Evolutionary conservation across 2,113 vertebrate species (phyloP).

Genomic region (Pachyramphus minor): DNA sequence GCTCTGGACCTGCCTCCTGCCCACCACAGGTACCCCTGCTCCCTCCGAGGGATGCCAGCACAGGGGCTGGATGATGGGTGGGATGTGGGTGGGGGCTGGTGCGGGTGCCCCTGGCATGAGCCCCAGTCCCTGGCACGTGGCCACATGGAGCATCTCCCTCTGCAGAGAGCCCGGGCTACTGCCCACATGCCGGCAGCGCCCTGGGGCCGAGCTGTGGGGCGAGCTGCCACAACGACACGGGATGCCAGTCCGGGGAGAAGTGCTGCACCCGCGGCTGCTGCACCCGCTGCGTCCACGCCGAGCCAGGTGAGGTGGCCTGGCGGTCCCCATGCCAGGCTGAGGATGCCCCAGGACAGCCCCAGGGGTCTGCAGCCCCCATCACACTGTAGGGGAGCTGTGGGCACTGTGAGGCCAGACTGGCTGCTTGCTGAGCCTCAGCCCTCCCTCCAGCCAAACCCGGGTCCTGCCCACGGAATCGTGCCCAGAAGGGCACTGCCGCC

Average conservation of each 20-base stretch:
- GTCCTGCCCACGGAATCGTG: background rate
- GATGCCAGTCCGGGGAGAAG: background rate
- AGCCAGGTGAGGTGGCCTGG: background rate
- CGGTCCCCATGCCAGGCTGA: background rate
- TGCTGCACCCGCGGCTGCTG: slow-evolving; percentile 24
- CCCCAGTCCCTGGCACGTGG: accelerated
- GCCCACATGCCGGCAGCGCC: background rate
- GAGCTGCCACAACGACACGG: background rate
- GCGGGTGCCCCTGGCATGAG: accelerated
- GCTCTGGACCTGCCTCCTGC: slow-evolving; percentile 28
- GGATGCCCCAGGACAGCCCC: background rate
- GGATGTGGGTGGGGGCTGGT: background rate
- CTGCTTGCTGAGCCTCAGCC: accelerated
- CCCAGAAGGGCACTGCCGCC: background rate
- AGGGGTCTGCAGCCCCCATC: accelerated
- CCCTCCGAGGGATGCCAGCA: accelerated
- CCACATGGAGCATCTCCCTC: background rate
- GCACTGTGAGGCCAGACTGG: background rate
- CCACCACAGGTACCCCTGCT: background rate
- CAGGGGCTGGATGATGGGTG: accelerated
- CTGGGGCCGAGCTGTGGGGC: background rate
- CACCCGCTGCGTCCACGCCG: background rate
- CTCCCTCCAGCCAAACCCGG: slow-evolving; percentile 1
- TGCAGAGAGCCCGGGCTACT: slow-evolving; percentile 30
- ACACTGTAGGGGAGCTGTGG: accelerated